Evolutionary conservation across 2,888 invertebrate species (phyloP), one percentile per base, ranked within the genome.

Genomic region (Parnassius mnemosyne): DNA sequence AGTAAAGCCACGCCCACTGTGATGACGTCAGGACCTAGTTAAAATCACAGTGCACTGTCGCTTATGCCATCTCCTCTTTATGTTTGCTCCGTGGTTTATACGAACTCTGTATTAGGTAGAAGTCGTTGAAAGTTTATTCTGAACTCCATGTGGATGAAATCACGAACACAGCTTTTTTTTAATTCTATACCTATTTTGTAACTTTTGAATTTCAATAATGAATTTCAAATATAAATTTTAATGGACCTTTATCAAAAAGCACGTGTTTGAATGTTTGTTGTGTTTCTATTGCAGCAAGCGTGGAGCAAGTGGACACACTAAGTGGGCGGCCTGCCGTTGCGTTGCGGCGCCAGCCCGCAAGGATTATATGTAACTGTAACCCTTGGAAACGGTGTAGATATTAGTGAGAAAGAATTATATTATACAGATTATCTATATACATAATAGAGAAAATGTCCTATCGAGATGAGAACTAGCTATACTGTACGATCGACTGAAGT

Each of bases 371-470:
- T 82, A 83, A 84, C 80, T 85, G 84, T 85, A 87, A 87, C 85
- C 86, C 85, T 81, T 81, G 87, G 84, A 84, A 83, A 83, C 88
- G 90, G 90, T 91, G 89, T 91, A 91, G 90, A 91, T 91, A 90
- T 88, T 90, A 91, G 89, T 88, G 88, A 90, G 87, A 89, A 87
- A 90, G 85, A 86, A 86, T 87, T 89, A 89, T 89, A 87, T 87
- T 84, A 90, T 87, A 90, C 88, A 89, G 89, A 89, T 89, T 89
- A 89, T 88, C 89, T 89, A 89, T 90, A 89, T 89, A 89, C 85
- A 88, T 84, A 86, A 84, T 87, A 89, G 87, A 87, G 82, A 85
- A 84, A 87, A 87, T 85, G 88, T 87, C 87, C 88, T 88, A 87
- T 85, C 85, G 85, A 85, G 84, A 86, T 77, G 81, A 85, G 76